Evolutionary conservation across 2,888 invertebrate genomes (phyloP).

Genomic region (Aleiodes alternator): DNA sequence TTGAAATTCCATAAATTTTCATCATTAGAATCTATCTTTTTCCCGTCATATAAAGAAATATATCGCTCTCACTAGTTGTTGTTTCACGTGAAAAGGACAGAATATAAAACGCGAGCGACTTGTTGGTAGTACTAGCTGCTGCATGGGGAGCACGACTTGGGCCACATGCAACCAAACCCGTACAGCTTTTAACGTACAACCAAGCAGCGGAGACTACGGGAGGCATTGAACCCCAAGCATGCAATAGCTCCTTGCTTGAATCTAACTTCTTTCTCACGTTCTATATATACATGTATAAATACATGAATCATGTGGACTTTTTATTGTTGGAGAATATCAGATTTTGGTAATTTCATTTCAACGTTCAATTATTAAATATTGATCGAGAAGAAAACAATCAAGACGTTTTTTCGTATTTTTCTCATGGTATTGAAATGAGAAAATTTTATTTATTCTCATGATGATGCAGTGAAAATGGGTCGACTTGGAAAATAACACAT

Average conservation of each 20-base stretch:
- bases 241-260: conserved; percentile 30
- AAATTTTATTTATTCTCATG: neutral
- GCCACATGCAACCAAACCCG: conserved; percentile 37
- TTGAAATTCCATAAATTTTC: too few relatives aligned
- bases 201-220: conserved; percentile 5
- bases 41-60: too few relatives aligned
- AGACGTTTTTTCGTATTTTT: neutral
- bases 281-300: conserved; percentile 21
- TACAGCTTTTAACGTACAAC: conserved; percentile 16
- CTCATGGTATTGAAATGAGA: neutral
- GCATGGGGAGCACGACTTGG: conserved; percentile 32
- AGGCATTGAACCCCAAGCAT: conserved; percentile 29
- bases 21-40: too few relatives aligned
- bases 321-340: neutral
- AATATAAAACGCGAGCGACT: conserved; percentile 16
- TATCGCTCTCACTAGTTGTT: too few relatives aligned
- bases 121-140: conserved; percentile 18
- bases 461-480: conserved; percentile 10
- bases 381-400: neutral
- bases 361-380: neutral
- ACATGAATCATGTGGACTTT: neutral
- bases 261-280: conserved; percentile 29
- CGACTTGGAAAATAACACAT: conserved; percentile 15
- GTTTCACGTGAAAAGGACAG: conserved; percentile 4
- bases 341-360: neutral